Percentiles rank a stretch among this genome's conserved stretches.
These are phyloP conservation scores for Lathronympha strigana DNA, from an alignment of 2,888 invertebrate species.

Conservation along the genomic window DNA sequence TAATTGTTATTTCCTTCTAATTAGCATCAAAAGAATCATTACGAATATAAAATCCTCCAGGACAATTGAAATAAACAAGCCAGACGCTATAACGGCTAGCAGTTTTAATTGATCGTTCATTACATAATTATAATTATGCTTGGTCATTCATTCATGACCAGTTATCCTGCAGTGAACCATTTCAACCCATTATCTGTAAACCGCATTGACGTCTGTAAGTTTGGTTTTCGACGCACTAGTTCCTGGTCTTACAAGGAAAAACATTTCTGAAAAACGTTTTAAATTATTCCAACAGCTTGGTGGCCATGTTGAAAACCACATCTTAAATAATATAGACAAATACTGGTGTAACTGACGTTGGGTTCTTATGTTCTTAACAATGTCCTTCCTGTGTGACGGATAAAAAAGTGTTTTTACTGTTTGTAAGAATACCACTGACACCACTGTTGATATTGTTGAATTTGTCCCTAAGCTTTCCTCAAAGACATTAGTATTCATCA, in stretches of 20 bases:
- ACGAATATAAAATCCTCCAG: not conserved
- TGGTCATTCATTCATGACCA: slow-evolving; percentile 32
- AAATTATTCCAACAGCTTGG: not conserved
- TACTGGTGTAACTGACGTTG: not conserved
- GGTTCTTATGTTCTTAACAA: not conserved
- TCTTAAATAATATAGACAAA: not conserved
- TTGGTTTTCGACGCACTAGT: slow-evolving; percentile 10
- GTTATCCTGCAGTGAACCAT: slow-evolving; percentile 25
- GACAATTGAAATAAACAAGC: slow-evolving; percentile 20
- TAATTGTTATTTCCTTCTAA: slow-evolving; percentile 32
- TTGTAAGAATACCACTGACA: not conserved
- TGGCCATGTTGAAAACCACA: not conserved
- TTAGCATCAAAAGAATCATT: slow-evolving; percentile 9
- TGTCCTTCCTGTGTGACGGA: not conserved
- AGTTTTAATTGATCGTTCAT: slow-evolving; percentile 20
- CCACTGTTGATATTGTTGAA: too few species aligned
- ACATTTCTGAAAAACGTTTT: not conserved
- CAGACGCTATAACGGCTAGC: not conserved
- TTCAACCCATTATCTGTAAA: slow-evolving; percentile 18
- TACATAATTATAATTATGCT: slow-evolving; percentile 32
- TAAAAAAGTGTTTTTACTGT: not conserved
- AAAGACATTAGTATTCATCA: too few species aligned
- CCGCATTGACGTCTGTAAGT: slow-evolving; percentile 38
- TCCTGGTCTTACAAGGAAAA: slow-evolving; percentile 30
- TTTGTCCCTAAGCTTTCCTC: too few species aligned